These are phyloP conservation scores for Cherax destructor DNA, from an alignment of 1,140 invertebrate species.

Conservation along the genomic window DNA sequence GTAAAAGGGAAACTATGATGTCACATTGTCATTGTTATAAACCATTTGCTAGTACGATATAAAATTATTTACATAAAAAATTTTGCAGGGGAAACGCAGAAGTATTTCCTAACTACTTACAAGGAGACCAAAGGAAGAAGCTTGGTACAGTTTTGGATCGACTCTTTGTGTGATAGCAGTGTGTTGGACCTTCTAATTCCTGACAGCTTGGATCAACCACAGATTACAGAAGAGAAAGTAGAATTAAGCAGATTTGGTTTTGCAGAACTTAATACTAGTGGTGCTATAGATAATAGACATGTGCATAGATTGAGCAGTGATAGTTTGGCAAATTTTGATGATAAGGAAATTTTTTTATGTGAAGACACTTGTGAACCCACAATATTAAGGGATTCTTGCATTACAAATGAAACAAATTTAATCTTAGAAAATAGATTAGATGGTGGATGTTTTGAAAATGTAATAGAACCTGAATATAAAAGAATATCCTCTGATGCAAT, in stretches of 20 bases:
- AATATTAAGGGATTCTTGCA: conserved; percentile 27
- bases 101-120: conserved; percentile 69
- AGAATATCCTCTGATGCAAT: conserved; percentile 22
- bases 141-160: conserved; percentile 71
- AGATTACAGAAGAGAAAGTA: not conserved
- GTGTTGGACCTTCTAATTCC: conserved; percentile 69
- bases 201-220: conserved; percentile 25
- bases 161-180: conserved; percentile 60
- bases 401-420: conserved; percentile 37
- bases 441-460: conserved; percentile 43
- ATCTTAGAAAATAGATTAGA: conserved; percentile 20
- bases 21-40: not conserved
- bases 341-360: conserved; percentile 42
- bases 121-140: conserved; percentile 75
- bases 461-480: conserved; percentile 10
- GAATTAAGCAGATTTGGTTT: conserved; percentile 5
- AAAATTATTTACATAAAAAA: no score
- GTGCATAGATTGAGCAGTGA: conserved; percentile 57
- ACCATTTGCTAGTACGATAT: no score
- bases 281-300: conserved; percentile 64
- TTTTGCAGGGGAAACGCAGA: conserved; percentile 64
- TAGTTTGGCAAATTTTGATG: conserved; percentile 61
- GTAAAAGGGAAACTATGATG: no score
- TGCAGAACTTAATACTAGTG: conserved; percentile 39
- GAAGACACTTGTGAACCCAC: conserved; percentile 25